Evolutionary conservation across 2,888 invertebrate genomes (phyloP).

Genomic region (Atrina japonica): DNA sequence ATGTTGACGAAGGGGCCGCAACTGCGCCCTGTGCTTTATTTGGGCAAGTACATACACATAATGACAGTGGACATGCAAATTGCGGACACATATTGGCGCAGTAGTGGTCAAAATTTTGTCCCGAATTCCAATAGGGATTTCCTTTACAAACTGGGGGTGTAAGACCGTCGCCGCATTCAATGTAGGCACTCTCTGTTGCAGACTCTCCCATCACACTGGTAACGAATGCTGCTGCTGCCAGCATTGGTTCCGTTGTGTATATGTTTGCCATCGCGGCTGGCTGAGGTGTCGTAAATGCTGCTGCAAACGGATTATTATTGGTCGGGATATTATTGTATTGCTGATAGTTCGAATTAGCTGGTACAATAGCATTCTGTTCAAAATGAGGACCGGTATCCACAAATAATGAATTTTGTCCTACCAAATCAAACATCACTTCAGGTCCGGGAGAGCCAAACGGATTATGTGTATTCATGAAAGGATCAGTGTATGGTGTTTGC

Average conservation of each 20-base stretch:
- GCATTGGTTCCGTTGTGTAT: conserved; percentile 1
- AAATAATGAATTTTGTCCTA: conserved; percentile 17
- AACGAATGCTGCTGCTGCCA: conserved; percentile 18
- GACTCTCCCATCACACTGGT: background rate
- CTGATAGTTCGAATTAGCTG: background rate
- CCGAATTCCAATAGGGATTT: conserved; percentile 31
- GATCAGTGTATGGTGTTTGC: background rate
- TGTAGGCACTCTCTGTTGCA: conserved; percentile 29
- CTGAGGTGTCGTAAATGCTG: background rate
- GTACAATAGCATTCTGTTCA: background rate
- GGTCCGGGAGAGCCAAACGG: too few species aligned
- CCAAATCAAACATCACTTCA: conserved; percentile 11
- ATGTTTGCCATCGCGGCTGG: conserved; percentile 4
- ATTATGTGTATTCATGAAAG: background rate
- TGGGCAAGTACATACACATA: conserved; percentile 32
- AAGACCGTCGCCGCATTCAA: conserved; percentile 37
- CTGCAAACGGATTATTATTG: background rate
- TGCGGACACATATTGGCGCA: conserved; percentile 38
- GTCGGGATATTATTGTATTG: background rate
- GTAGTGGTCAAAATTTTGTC: conserved; percentile 27
- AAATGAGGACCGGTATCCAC: conserved; percentile 13
- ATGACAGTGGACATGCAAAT: conserved; percentile 29
- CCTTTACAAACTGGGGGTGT: conserved; percentile 37
- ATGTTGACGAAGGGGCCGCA: background rate
- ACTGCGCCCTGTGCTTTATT: background rate